Conservation (phyloP, 1,140 invertebrate species). For the Drosophila biarmipes region DNA sequence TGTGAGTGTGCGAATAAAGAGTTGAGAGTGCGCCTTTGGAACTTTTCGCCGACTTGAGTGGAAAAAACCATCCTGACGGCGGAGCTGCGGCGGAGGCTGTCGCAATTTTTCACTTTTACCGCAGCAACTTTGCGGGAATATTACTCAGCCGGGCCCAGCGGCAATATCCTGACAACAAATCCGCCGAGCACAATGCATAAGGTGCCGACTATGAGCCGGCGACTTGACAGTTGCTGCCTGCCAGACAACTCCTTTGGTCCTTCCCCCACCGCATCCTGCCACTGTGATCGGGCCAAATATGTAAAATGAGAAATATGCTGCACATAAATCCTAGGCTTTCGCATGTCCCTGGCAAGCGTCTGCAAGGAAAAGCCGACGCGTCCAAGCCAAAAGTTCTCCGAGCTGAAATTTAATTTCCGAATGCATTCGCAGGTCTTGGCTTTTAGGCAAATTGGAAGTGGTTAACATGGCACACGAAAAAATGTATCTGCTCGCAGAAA, state of each 20-base stretch:
- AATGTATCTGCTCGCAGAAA: neutral
- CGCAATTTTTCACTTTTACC: constrained; percentile 81
- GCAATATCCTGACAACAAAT: constrained; percentile 80
- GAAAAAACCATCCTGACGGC: constrained; percentile 35
- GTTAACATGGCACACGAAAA: constrained; percentile 18
- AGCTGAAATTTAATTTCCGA: constrained; percentile 63
- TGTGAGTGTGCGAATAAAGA: constrained; percentile 48
- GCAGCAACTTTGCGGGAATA: constrained; percentile 79
- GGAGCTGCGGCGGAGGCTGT: constrained; percentile 23
- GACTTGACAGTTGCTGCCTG: constrained; percentile 69
- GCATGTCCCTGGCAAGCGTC: constrained; percentile 32
- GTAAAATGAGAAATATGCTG: constrained; percentile 77
- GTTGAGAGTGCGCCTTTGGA: constrained; percentile 36
- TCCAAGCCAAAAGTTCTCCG: constrained; percentile 15
- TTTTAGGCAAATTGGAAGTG: constrained; percentile 60
- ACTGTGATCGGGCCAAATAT: constrained; percentile 28
- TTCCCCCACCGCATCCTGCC: constrained; percentile 1
- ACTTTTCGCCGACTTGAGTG: constrained; percentile 49
- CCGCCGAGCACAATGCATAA: constrained; percentile 66
- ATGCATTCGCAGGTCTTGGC: constrained; percentile 43
- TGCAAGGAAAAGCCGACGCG: constrained; percentile 28
- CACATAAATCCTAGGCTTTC: constrained; percentile 75
- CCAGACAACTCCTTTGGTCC: constrained; percentile 44
- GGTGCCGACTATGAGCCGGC: constrained; percentile 71
- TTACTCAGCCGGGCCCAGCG: constrained; percentile 63